Evolutionary conservation across 2,888 invertebrate genomes (phyloP).

Genomic region (Sepioteuthis lessoniana): DNA sequence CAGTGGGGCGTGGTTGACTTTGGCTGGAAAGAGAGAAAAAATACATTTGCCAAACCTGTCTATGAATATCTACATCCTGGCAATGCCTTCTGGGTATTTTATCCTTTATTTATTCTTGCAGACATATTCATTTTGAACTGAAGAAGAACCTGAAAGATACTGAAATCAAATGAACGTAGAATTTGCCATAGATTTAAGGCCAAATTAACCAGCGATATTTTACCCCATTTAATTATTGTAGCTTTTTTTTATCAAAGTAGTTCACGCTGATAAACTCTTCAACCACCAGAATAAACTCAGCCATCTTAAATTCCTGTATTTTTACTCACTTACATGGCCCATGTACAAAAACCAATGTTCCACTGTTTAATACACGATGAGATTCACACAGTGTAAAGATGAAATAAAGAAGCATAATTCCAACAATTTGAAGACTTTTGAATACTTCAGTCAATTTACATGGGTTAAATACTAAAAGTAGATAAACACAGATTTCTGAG

Average conservation of each 20-base stretch:
- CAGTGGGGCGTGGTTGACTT: not conserved
- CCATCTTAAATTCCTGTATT: too few relatives aligned
- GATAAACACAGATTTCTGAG: too few relatives aligned
- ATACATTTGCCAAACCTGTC: not conserved
- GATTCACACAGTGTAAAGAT: too few relatives aligned
- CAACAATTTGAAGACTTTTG: too few relatives aligned
- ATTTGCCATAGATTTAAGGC: not conserved
- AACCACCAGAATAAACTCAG: too few relatives aligned
- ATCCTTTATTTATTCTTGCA: not conserved
- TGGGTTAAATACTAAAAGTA: too few relatives aligned
- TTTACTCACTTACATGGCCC: too few relatives aligned
- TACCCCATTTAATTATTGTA: not conserved
- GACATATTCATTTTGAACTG: not conserved
- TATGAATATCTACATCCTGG: not conserved
- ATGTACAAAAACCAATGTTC: too few relatives aligned
- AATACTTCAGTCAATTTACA: too few relatives aligned
- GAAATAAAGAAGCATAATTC: too few relatives aligned
- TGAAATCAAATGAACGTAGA: not conserved
- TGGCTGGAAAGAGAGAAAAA: not conserved
- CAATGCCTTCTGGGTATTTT: conserved; percentile 23
- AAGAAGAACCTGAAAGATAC: not conserved
- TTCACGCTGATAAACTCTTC: too few relatives aligned
- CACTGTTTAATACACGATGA: too few relatives aligned
- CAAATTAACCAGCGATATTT: not conserved
- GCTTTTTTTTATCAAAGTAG: not conserved